phyloP scores from a whole-genome alignment of 2,113 vertebrate genomes.

The Ceyx margarethae region DNA sequence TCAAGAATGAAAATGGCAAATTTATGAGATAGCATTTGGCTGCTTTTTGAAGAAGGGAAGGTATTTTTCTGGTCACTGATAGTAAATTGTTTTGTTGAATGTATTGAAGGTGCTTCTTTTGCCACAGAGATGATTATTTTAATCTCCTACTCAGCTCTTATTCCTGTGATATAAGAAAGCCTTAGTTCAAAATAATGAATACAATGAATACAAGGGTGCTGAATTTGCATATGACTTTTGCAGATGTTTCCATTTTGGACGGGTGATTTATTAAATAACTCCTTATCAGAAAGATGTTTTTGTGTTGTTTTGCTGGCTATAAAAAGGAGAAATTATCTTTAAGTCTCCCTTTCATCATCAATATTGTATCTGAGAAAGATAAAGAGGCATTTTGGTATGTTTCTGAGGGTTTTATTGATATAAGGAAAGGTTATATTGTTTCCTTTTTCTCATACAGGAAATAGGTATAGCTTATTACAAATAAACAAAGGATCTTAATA shows the following conservation, averaged over 20 bases:
- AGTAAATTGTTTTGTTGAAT: neutral
- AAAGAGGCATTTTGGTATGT: neutral
- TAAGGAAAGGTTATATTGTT: neutral
- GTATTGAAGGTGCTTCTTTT: neutral
- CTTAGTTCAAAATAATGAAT: neutral
- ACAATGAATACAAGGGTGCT: neutral
- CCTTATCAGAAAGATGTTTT: neutral
- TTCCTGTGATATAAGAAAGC: neutral
- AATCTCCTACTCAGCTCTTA: neutral
- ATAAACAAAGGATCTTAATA: neutral
- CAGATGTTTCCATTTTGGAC: neutral
- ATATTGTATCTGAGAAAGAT: neutral
- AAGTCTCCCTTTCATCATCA: neutral
- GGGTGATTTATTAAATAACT: neutral
- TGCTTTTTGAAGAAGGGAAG: neutral
- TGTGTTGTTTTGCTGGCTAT: neutral
- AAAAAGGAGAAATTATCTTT: neutral
- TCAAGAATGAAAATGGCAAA: constrained; percentile 41
- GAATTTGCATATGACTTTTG: neutral
- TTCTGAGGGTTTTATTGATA: neutral
- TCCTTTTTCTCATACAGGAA: neutral
- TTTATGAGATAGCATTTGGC: neutral
- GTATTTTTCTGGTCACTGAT: neutral
- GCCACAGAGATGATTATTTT: neutral
- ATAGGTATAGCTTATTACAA: neutral